phyloP scores from a whole-genome alignment of 2,113 vertebrate species.

The Regulus satrapa region DNA sequence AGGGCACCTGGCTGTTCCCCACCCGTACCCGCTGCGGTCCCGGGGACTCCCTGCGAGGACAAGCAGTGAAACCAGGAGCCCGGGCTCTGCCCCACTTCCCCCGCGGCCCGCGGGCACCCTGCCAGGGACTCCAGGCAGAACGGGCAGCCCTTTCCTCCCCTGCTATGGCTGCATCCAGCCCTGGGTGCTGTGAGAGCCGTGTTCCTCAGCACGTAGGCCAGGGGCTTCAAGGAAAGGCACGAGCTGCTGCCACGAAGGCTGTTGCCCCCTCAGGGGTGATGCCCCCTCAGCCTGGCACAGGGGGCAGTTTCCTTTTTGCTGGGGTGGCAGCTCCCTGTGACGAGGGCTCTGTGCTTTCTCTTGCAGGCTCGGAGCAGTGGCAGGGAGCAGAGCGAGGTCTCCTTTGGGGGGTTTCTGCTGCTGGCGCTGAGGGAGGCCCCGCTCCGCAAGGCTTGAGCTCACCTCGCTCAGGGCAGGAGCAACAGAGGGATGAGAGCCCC shows the following conservation, averaged over 20 bases:
- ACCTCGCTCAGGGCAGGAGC: not conserved
- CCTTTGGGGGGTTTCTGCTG: not conserved
- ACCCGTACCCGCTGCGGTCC: fast-evolving
- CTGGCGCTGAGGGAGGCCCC: not conserved
- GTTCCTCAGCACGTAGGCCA: not conserved
- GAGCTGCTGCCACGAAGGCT: not conserved
- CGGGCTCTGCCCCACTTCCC: not conserved
- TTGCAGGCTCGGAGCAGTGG: not conserved
- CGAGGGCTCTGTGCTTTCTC: not conserved
- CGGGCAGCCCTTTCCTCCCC: not conserved
- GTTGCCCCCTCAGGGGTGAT: fast-evolving
- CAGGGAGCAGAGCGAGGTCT: not conserved
- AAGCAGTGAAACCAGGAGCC: not conserved
- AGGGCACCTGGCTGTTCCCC: fast-evolving
- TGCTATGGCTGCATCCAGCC: not conserved
- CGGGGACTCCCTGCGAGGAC: not conserved
- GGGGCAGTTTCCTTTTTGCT: not conserved
- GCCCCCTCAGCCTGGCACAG: not conserved
- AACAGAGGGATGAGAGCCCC: not conserved
- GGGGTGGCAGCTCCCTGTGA: not conserved
- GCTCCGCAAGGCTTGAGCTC: not conserved
- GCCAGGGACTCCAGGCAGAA: not conserved
- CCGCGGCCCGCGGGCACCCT: not conserved
- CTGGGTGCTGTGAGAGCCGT: fast-evolving
- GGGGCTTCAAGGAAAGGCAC: fast-evolving